Evolutionary conservation across 2,888 invertebrate genomes (phyloP), one percentile per base, ranked within the genome.

Genomic region (Trichogramma dendrolimi): DNA sequence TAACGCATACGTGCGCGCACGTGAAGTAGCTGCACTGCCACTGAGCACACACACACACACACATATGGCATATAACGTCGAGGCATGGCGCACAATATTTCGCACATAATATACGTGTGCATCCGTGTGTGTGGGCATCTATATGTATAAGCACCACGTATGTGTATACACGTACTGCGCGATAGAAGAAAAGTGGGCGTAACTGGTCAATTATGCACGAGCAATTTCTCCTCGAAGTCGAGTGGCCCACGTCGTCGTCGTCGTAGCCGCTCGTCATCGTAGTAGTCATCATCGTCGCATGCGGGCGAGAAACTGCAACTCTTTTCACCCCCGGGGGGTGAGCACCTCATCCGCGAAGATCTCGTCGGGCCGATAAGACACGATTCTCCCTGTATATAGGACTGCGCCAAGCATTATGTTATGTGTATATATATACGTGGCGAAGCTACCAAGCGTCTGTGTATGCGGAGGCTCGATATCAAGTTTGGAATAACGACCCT

Each of bases 201-300:
- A 38, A 50, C 53, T 39, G 56, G 56, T 63, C 63, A 63, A 60
- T 60, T 63, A 60, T 63, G 60, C 60, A 63, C 63, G 63, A 60
- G 63, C 63, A 63, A 63, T 63, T 63, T 63, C 61, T 61, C 61
- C 54, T 58, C 58, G 61, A 49, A 53, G 14, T 14, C 54, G 57
- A 61, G 56, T 38, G 56, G 50, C 55, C 44, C 47, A 47, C 54
- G 53, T n/a, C 27, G 38, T 40, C 39, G 40, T 5, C 51, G 49
- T n/a, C 40, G 38, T 7, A 27, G 27, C 51, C 39, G n/a, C 39
- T 51, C 51, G n/a, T 49, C 14, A 2, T 14, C 14, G 27, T 39
- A 1, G 27, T 52, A 58, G n/a, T n/a, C 49, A 10, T 14, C 11
- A 47, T 47, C 47, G n/a, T 7, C n/a, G 47, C 47, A n/a, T n/a